Percentiles rank a stretch among this genome's conserved stretches.
These are phyloP conservation scores for Poecile montanus DNA, from an alignment of 2,797 vertebrate species.

Conservation along the genomic window DNA sequence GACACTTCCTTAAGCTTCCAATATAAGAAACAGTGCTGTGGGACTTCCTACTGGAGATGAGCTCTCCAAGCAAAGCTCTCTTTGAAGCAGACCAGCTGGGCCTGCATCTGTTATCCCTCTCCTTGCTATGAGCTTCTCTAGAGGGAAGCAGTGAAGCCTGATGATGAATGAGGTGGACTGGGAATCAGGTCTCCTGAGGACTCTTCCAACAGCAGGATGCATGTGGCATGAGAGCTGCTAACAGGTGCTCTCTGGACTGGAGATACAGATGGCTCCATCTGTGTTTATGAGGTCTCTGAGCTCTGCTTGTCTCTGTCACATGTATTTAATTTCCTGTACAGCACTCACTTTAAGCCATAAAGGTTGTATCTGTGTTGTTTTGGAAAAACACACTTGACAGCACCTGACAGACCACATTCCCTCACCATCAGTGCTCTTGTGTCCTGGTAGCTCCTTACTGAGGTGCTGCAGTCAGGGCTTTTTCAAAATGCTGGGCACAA, in stretches of 20 bases:
- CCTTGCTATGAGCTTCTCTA: neutral
- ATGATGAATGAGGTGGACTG: constrained; percentile 36
- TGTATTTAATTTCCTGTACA: constrained; percentile 60
- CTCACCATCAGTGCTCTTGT: neutral
- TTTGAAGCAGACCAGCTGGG: constrained; percentile 8
- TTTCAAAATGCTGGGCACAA: neutral
- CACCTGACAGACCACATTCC: neutral
- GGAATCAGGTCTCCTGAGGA: constrained; percentile 41
- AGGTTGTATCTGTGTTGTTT: neutral
- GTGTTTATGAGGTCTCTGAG: constrained; percentile 22
- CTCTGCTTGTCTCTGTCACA: constrained; percentile 26
- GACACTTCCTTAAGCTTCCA: neutral
- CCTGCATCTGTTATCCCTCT: constrained; percentile 33
- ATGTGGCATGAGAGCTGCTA: constrained; percentile 26
- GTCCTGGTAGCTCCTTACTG: neutral
- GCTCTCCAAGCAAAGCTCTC: neutral
- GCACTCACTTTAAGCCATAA: neutral
- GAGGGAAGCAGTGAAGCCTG: neutral
- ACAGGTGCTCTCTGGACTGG: constrained; percentile 55
- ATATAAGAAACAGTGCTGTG: neutral
- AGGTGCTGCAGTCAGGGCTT: neutral
- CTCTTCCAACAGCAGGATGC: constrained; percentile 29
- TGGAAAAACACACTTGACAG: constrained; percentile 6
- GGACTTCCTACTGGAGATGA: neutral
- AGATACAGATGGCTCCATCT: constrained; percentile 43